A percentile compares a stretch with the other conserved stretches of the same genome.
phyloP scores from a whole-genome alignment of 2,797 vertebrate species.

The Gymnothorax reevesii region DNA sequence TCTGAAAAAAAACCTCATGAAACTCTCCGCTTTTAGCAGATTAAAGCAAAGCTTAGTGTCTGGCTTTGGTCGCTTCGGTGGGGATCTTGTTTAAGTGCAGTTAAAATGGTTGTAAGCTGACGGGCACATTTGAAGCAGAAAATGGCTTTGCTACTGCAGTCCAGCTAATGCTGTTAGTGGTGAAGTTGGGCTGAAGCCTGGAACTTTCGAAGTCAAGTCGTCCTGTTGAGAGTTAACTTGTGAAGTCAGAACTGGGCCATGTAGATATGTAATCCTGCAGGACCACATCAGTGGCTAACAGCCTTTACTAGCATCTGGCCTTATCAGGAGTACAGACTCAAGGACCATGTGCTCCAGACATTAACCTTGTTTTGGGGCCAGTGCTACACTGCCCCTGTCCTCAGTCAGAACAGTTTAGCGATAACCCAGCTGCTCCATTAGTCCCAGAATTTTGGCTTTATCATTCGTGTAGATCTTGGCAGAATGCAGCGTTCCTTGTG shows the following conservation, averaged over 20 bases:
- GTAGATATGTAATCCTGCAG: background rate
- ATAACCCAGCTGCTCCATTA: background rate
- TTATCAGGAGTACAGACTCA: background rate
- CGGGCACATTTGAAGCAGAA: slow-evolving; percentile 25
- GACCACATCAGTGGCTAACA: background rate
- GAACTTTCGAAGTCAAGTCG: background rate
- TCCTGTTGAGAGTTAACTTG: background rate
- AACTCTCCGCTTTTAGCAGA: slow-evolving; percentile 51
- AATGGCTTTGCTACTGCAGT: background rate
- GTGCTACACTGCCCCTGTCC: background rate
- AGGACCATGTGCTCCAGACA: background rate
- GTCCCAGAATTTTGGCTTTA: background rate
- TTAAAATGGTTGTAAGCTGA: slow-evolving; percentile 28
- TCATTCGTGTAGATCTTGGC: background rate
- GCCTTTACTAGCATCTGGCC: background rate
- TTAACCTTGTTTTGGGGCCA: background rate
- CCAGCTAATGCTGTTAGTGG: background rate
- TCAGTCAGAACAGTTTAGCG: background rate
- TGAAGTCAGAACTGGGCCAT: background rate
- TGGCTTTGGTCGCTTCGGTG: slow-evolving; percentile 44
- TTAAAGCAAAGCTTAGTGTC: slow-evolving; percentile 50
- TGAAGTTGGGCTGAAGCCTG: background rate
- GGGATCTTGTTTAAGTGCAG: slow-evolving; percentile 35
- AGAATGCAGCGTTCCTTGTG: background rate
- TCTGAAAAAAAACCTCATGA: slow-evolving; percentile 39